Evolutionary conservation across 2,797 vertebrate genomes (phyloP).

Genomic region (Myotis findleyi): DNA sequence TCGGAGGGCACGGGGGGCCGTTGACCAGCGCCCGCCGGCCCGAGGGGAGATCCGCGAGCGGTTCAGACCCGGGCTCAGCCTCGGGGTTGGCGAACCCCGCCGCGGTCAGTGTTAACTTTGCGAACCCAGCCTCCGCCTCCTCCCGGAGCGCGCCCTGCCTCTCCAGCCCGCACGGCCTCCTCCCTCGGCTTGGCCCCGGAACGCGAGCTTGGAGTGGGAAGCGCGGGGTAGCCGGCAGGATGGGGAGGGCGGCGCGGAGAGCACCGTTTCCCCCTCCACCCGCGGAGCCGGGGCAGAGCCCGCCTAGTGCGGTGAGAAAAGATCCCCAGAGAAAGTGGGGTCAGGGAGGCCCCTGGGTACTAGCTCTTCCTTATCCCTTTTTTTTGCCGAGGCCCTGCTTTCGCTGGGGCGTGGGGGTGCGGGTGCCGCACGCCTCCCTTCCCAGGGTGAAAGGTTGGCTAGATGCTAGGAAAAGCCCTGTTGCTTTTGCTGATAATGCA

Average conservation of each 20-base stretch:
- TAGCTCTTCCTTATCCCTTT: conserved; percentile 50
- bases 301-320: background rate
- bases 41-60: background rate
- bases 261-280: background rate
- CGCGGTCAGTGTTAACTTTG: conserved; percentile 72
- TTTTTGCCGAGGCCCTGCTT: conserved; percentile 52
- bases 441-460: conserved; percentile 55
- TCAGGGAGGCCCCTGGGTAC: conserved; percentile 57
- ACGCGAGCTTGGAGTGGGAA: background rate
- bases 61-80: background rate
- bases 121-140: conserved; percentile 21
- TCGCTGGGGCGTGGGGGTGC: background rate
- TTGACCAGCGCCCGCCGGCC: background rate
- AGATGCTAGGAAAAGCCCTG: conserved; percentile 76
- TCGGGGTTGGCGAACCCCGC: background rate
- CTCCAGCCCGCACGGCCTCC: background rate
- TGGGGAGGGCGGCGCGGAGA: background rate
- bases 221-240: background rate
- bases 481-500: conserved; percentile 82
- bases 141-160: conserved; percentile 34
- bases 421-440: background rate
- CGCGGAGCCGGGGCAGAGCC: background rate
- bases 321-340: conserved; percentile 74
- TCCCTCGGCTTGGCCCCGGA: background rate
- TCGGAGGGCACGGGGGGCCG: background rate